Base-by-base conservation (phyloP, 2,797 vertebrate genomes). In the Periparus ater region DNA sequence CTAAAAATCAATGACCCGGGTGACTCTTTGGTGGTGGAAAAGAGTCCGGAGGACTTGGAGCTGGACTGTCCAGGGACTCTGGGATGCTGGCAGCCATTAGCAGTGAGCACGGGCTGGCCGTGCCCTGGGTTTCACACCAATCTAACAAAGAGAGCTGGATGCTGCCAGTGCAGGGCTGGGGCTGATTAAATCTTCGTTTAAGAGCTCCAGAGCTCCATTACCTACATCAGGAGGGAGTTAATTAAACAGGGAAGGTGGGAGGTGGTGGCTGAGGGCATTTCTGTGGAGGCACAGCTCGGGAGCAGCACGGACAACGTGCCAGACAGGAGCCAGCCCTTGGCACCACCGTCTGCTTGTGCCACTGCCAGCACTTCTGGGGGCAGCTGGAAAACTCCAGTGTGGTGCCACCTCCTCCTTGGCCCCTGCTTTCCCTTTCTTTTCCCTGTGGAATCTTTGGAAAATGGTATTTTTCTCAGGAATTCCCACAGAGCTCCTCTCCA, bases 111-210 rank as follows among this genome's bases (percentile, higher is more conserved):
- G 17, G 88, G 91, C 88, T 30, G 50, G 78, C 93, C 17, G 0
- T 93, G 94, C 85, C 95, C 89, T 16, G 88, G 88, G 8, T 86
- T 93, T 96, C 95, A 93, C 95, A 94, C 94, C 94, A 71, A 54
- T 93, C 94, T 86, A 67, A 85, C 95, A 91, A 54, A 91, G 80
- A 80, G 83, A 95, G 88, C 26, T 15, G 19, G 76, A 11, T 70
- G 89, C 92, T 93, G 92, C 1, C 45, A 86, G 80, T 3, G 20
- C 80, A 6, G 92, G 82, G 85, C 74, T 54, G 17, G 63, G 67
- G 55, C 88, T 90, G 88, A 94, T 97, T 94, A 91, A 87, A 96
- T 95, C 96, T 96, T 96, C 95, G 96, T 94, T 94, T 95, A 91
- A 95, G 96, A 88, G 94, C 88, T 93, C 67, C 42, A 16, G 63